Conservation (phyloP, 2,888 invertebrate genomes). For the Syrphus vitripennis region DNA sequence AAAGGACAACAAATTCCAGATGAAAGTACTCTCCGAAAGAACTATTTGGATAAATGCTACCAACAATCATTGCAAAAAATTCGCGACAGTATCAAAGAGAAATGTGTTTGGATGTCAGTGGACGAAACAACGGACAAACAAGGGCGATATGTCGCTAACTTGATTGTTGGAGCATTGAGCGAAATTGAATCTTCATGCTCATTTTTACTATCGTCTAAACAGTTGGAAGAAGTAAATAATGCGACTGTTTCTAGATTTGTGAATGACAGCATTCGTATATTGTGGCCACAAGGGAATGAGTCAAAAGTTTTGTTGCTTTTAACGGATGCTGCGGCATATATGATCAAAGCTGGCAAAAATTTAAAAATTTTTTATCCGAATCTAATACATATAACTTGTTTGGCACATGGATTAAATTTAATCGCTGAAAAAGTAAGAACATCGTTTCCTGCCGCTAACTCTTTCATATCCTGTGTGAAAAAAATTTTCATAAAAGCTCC, state of each 20-base stretch:
- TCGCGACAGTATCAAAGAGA: constrained; percentile 42
- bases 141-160: constrained; percentile 50
- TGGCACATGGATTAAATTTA: constrained; percentile 28
- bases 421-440: constrained; percentile 32
- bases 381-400: constrained; percentile 34
- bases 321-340: constrained; percentile 43
- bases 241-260: constrained; percentile 44
- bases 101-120: constrained; percentile 51
- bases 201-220: constrained; percentile 41
- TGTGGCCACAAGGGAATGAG: constrained; percentile 47
- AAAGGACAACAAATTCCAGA: constrained; percentile 41
- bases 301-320: constrained; percentile 43
- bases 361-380: constrained; percentile 46
- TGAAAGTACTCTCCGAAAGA: constrained; percentile 57
- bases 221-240: constrained; percentile 38
- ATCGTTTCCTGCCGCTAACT: constrained; percentile 38
- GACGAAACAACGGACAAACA: constrained; percentile 53
- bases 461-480: constrained; percentile 39
- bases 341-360: constrained; percentile 28
- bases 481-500: constrained; percentile 23
- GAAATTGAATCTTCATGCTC: constrained; percentile 46
- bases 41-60: constrained; percentile 61
- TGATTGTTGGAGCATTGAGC: constrained; percentile 44
- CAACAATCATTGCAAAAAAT: constrained; percentile 42
- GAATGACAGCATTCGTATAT: constrained; percentile 49